Evolutionary conservation across 2,113 vertebrate genomes (phyloP).

Genomic region (Rhinolophus ferrumequinum): DNA sequence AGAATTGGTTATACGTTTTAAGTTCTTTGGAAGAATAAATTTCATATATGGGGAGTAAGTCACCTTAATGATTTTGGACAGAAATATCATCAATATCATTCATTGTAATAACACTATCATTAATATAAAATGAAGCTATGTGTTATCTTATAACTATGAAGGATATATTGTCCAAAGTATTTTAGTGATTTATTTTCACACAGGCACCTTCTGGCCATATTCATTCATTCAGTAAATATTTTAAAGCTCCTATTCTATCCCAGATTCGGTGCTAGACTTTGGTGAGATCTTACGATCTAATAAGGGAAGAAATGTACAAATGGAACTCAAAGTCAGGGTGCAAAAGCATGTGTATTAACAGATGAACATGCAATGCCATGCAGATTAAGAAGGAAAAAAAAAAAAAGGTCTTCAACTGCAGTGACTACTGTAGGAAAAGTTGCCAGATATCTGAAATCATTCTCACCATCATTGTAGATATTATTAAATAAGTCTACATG

Average conservation of each 20-base stretch:
- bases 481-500: background rate
- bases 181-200: background rate
- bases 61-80: background rate
- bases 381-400: background rate
- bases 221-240: background rate
- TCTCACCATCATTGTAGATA: background rate
- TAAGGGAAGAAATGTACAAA: background rate
- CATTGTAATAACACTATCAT: background rate
- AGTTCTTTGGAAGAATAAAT: slow-evolving; percentile 10
- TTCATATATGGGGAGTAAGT: background rate
- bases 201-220: background rate
- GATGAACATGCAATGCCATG: background rate
- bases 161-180: background rate
- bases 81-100: background rate
- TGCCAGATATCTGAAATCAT: background rate
- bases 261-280: background rate
- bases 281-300: background rate
- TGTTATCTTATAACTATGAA: background rate
- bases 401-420: background rate
- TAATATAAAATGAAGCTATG: background rate
- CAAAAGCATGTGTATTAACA: background rate
- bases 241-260: background rate
- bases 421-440: background rate
- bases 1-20: background rate
- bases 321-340: background rate